These are phyloP conservation scores for Ptychoptera albimana DNA, from an alignment of 2,888 invertebrate species.

Conservation along the genomic window DNA sequence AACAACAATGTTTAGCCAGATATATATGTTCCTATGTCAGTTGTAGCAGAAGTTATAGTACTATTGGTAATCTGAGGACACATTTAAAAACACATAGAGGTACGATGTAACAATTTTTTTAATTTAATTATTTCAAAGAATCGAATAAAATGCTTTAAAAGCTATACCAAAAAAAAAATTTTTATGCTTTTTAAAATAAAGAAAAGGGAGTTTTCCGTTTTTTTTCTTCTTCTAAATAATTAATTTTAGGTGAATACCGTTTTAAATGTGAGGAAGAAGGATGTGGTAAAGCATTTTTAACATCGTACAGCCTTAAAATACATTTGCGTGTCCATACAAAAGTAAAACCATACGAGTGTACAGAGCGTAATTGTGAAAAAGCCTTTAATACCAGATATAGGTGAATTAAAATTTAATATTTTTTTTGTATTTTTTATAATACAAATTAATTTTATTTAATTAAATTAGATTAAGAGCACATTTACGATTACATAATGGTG, in stretches of 20 bases:
- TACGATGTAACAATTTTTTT: conserved; percentile 25
- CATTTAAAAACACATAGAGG: conserved; percentile 95
- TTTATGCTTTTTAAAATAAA: background rate
- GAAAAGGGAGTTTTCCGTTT: conserved; percentile 1
- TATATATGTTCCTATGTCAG: conserved; percentile 81
- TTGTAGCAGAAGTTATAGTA: conserved; percentile 79
- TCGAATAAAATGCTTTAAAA: background rate
- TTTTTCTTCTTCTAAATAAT: conserved; percentile 7
- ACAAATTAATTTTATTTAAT: conserved; percentile 12
- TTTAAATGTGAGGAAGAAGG: conserved; percentile 77
- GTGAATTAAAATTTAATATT: conserved; percentile 24
- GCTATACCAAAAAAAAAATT: background rate
- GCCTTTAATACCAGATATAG: conserved; percentile 91
- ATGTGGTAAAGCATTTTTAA: conserved; percentile 87
- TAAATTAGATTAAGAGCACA: conserved; percentile 60
- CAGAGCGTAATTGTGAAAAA: conserved; percentile 67
- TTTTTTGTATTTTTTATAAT: conserved; percentile 6
- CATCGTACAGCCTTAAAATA: conserved; percentile 88
- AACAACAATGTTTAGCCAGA: conserved; percentile 42
- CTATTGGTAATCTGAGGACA: conserved; percentile 83
- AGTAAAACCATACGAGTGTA: conserved; percentile 80
- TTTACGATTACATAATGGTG: conserved; percentile 81
- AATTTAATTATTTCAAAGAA: background rate
- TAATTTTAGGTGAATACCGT: conserved; percentile 71
- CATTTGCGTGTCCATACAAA: conserved; percentile 89